Percentiles rank a stretch among this genome's conserved stretches.
Evolutionary conservation across 2,797 vertebrate species (phyloP).

Genomic region (Austrolebias charrua): DNA sequence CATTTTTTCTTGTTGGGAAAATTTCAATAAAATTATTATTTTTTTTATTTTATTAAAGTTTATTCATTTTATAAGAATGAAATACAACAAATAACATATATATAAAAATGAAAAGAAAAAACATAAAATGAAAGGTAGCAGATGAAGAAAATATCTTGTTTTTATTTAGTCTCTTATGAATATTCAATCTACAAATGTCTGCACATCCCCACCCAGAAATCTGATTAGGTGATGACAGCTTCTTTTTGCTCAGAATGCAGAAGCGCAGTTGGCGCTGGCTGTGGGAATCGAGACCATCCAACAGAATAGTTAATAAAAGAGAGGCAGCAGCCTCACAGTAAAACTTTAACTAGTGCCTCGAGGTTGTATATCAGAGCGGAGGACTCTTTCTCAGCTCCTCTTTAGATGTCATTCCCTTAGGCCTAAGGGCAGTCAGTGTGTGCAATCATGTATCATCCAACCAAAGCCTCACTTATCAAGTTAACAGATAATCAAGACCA

Average conservation of each 20-base stretch:
- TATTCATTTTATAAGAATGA: too few species aligned
- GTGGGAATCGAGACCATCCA: constrained; percentile 47
- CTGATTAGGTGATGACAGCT: constrained; percentile 35
- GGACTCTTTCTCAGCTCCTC: constrained; percentile 42
- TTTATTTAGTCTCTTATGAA: too few species aligned
- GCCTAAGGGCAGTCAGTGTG: constrained; percentile 35
- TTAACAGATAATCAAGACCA: too few species aligned
- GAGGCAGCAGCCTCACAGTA: constrained; percentile 55
- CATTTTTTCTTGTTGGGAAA: too few species aligned
- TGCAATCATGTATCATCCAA: constrained; percentile 34
- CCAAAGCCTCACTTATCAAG: constrained; percentile 35
- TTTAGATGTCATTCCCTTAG: constrained; percentile 44
- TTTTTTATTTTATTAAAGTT: too few species aligned
- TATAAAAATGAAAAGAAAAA: too few species aligned
- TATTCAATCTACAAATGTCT: too few species aligned
- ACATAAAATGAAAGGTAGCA: too few species aligned
- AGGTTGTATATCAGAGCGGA: constrained; percentile 41
- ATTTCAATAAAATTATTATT: too few species aligned
- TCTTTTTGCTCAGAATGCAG: constrained; percentile 31
- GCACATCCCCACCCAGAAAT: constrained; percentile 3
- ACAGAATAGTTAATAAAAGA: constrained; percentile 58
- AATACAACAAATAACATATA: too few species aligned
- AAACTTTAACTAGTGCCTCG: constrained; percentile 68
- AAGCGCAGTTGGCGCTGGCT: constrained; percentile 26
- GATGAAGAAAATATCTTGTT: too few species aligned